Conservation (phyloP, 2,113 vertebrate genomes). For the Dicentrarchus labrax region DNA sequence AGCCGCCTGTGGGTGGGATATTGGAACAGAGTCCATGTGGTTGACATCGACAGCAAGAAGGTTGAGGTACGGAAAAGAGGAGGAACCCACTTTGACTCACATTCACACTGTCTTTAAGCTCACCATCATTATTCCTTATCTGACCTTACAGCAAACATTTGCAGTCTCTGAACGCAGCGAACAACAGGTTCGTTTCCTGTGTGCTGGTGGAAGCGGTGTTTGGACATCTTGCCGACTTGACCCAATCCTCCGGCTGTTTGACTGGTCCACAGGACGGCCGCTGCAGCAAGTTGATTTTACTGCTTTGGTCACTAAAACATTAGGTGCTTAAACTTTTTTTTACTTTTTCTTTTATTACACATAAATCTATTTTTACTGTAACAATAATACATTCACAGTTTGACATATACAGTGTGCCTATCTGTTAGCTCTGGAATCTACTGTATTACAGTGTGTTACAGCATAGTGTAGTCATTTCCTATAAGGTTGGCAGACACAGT, state of each 20-base stretch:
- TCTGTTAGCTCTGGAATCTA: not conserved
- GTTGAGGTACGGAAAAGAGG: constrained; percentile 75
- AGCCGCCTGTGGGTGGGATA: constrained; percentile 84
- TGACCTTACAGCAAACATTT: constrained; percentile 79
- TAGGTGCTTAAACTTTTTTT: constrained; percentile 62
- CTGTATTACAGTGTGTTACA: not conserved
- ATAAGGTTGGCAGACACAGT: not conserved
- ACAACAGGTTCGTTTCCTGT: constrained; percentile 87
- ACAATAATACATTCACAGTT: not conserved
- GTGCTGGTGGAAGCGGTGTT: constrained; percentile 83
- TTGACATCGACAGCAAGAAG: constrained; percentile 75
- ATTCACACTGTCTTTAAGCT: not conserved
- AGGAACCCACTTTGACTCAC: not conserved
- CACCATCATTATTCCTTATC: constrained; percentile 1
- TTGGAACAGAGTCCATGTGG: constrained; percentile 85
- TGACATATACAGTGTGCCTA: not conserved
- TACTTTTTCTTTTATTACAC: not conserved
- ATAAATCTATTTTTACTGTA: not conserved
- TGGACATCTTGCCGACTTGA: constrained; percentile 86
- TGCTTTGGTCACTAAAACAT: constrained; percentile 80
- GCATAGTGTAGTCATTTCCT: not conserved
- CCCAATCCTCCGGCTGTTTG: constrained; percentile 82
- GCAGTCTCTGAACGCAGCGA: constrained; percentile 84
- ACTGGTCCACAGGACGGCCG: constrained; percentile 84
- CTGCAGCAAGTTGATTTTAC: constrained; percentile 85